These are phyloP conservation scores for Bombus breviceps DNA, from an alignment of 1,140 invertebrate species.

Conservation along the genomic window DNA sequence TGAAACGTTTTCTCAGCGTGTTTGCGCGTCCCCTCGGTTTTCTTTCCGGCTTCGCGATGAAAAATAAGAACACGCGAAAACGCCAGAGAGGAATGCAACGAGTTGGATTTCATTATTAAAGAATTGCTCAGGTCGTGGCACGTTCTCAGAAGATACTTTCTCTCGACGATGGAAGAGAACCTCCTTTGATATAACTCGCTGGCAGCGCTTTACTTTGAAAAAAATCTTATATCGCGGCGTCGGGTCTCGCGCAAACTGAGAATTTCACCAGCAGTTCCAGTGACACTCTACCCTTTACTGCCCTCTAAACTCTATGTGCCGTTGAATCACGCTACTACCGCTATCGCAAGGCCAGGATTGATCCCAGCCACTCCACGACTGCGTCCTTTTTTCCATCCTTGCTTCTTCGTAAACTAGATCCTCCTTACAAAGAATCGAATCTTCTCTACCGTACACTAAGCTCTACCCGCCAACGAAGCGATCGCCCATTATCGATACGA, in stretches of 20 bases:
- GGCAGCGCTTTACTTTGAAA: background rate
- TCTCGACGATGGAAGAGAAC: background rate
- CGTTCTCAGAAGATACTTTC: constrained; percentile 1
- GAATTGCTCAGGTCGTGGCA: background rate
- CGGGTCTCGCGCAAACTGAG: background rate
- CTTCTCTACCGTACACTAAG: no score
- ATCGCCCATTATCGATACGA: no score
- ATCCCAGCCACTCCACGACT: no score
- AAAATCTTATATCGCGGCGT: background rate
- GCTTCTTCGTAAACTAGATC: no score
- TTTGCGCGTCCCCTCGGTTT: background rate
- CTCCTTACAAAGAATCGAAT: no score
- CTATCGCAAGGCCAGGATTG: no score
- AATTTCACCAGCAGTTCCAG: background rate
- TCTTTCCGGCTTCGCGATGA: background rate
- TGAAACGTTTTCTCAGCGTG: background rate
- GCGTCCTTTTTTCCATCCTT: no score
- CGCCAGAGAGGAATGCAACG: background rate
- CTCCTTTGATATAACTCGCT: background rate
- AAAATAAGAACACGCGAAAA: background rate
- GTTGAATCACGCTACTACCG: no score
- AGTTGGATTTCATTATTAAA: constrained; percentile 41
- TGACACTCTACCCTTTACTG: constrained; percentile 4
- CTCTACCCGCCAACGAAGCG: no score
- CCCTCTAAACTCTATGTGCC: background rate